Evolutionary conservation across 1,140 invertebrate species (phyloP).

Genomic region (Procambarus clarkii): DNA sequence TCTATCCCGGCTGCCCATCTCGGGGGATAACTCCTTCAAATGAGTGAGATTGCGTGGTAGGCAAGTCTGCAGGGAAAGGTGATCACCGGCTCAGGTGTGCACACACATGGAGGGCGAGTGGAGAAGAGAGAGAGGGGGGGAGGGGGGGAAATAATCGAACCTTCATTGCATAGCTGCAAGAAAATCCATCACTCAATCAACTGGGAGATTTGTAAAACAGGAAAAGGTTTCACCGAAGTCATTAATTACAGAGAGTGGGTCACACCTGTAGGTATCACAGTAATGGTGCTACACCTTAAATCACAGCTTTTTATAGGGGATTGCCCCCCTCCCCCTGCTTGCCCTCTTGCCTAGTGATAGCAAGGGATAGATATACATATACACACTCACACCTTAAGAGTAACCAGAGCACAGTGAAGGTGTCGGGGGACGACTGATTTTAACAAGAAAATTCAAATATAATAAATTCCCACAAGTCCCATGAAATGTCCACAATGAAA

Average conservation of each 20-base stretch:
- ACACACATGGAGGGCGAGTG: neutral
- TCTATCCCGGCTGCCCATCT: neutral
- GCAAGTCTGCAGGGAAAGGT: neutral
- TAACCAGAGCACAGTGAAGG: too few species aligned
- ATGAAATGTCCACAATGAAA: neutral
- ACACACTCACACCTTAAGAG: too few species aligned
- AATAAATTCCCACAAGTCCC: neutral
- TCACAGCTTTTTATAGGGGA: neutral
- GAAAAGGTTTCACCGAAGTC: neutral
- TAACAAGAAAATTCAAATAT: too few species aligned
- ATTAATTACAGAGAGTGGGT: neutral
- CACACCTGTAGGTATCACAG: neutral
- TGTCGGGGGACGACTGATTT: too few species aligned
- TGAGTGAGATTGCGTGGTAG: neutral
- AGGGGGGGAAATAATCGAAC: neutral
- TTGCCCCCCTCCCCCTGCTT: neutral
- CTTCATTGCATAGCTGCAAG: neutral
- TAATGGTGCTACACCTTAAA: conserved; percentile 2
- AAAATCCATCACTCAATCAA: neutral
- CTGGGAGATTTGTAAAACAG: neutral
- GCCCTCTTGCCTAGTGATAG: neutral
- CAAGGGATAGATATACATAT: neutral
- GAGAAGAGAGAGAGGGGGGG: too few species aligned
- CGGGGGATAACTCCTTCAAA: neutral
- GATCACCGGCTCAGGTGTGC: neutral